A percentile compares a stretch with the other conserved stretches of the same genome.
These are phyloP conservation scores for Plagodis dolabraria DNA, from an alignment of 2,888 invertebrate genomes.

Conservation along the genomic window DNA sequence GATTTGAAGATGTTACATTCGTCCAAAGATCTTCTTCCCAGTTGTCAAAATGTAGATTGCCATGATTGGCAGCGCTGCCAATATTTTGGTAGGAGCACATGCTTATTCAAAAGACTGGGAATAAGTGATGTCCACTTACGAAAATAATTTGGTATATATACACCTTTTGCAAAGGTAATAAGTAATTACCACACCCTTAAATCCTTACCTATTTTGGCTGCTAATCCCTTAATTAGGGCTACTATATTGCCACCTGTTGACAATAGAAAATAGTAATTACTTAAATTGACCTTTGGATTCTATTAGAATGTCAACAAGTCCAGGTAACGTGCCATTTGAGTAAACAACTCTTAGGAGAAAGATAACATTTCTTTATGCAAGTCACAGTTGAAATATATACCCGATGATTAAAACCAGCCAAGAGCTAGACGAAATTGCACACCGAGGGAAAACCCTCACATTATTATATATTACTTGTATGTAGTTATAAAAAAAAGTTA, in stretches of 20 bases:
- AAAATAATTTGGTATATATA: constrained; percentile 41
- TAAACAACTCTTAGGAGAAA: constrained; percentile 9
- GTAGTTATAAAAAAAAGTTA: too few relatives aligned
- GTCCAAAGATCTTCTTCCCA: constrained; percentile 26
- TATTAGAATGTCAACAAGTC: constrained; percentile 17
- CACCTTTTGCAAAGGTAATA: constrained; percentile 34
- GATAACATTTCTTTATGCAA: background rate
- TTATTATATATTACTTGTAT: too few relatives aligned
- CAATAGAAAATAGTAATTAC: constrained; percentile 13
- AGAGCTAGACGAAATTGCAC: too few relatives aligned
- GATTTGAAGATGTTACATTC: constrained; percentile 18
- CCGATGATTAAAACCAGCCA: too few relatives aligned
- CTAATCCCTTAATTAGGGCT: constrained; percentile 24
- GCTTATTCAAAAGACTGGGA: constrained; percentile 43
- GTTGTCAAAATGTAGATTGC: constrained; percentile 11
- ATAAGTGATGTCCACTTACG: constrained; percentile 39
- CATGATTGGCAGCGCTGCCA: constrained; percentile 26
- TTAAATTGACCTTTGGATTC: constrained; percentile 4
- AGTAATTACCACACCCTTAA: constrained; percentile 41
- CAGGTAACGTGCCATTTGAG: constrained; percentile 17
- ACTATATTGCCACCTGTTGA: constrained; percentile 31
- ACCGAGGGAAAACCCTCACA: too few relatives aligned
- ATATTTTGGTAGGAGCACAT: constrained; percentile 43
- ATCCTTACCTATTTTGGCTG: constrained; percentile 31
- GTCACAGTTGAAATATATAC: background rate